Evolutionary conservation across 2,888 invertebrate genomes (phyloP), one percentile per base, ranked within the genome.

Genomic region (Drosophila helvetica): DNA sequence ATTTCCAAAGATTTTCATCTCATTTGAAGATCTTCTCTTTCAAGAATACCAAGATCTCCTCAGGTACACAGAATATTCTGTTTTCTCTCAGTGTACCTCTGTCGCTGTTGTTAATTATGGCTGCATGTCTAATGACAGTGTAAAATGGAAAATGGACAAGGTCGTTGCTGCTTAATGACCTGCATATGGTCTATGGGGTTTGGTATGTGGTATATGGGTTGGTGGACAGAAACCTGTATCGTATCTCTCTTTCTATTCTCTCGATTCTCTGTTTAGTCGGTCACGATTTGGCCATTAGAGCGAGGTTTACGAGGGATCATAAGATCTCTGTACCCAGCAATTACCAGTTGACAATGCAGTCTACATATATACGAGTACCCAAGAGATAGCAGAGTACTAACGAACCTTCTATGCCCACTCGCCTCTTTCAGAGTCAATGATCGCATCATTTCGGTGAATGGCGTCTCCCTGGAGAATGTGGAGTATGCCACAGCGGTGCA

Each of bases 361-460:
- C 38, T n/a, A 38, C 7, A 15, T 30, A 30, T 2, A 38, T 30
- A 30, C 19, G 45, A 18, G 27, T 33, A 33, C 19, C 55, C n/a
- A n/a, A n/a, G n/a, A 27, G 45, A 27, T 43, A n/a, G n/a, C 22
- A 27, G 2, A 27, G 27, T 8, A 19, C 27, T 30, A 51, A 30
- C 30, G 57, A 33, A 22, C 15, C 30, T 47, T 57, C 38, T 30
- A 46, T 18, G 6, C 15, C 15, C n/a, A 7, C 12, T 12, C 7
- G 7, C 7, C 38, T 17, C 9, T 78, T 92, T 25, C 94, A 99
- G 99, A 93, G 98, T 99, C 46, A 99, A 99, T 93, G 99, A 99
- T 93, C 95, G 99, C 77, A 98, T 99, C 89, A 96, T 99, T 78
- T 97, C 97, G 62, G 99, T 98, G 22, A 99, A 99, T 92, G 98